Evolutionary conservation across 2,888 invertebrate genomes (phyloP).

Genomic region (Anorthoa munda): DNA sequence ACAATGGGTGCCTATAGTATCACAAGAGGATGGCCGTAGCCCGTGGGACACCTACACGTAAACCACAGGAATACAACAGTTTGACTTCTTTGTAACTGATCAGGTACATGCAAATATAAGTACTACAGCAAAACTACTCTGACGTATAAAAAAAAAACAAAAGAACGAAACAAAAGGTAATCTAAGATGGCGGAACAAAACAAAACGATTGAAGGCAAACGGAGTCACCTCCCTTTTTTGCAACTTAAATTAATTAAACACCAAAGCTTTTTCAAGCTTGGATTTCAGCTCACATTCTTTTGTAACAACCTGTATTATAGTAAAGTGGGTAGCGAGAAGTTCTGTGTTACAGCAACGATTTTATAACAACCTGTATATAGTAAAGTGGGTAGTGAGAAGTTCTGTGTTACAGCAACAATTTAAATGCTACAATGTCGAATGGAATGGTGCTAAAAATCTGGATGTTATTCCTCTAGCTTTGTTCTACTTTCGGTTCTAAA

Average conservation of each 20-base stretch:
- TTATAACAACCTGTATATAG: conserved; percentile 67
- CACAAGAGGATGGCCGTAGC: no score
- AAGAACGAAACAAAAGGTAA: conserved; percentile 52
- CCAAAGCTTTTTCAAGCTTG: conserved; percentile 73
- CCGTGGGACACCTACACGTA: no score
- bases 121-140: not conserved
- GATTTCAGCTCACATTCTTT: conserved; percentile 75
- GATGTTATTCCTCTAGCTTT: conserved; percentile 16
- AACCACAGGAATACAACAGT: no score
- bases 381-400: conserved; percentile 43
- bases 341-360: conserved; percentile 33
- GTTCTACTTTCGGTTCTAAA: conserved; percentile 28
- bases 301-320: conserved; percentile 67
- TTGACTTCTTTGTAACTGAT: no score
- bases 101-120: not conserved
- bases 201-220: conserved; percentile 53
- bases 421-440: conserved; percentile 44
- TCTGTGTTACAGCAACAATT: conserved; percentile 33
- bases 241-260: conserved; percentile 87
- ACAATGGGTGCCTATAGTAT: no score
- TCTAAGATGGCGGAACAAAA: conserved; percentile 51
- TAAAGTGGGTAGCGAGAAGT: conserved; percentile 43
- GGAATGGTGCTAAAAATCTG: conserved; percentile 44
- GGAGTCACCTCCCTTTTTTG: conserved; percentile 66
- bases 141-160: conserved; percentile 8